These are phyloP conservation scores for Teleiodes luculella DNA, from an alignment of 2,888 invertebrate species.

Conservation along the genomic window DNA sequence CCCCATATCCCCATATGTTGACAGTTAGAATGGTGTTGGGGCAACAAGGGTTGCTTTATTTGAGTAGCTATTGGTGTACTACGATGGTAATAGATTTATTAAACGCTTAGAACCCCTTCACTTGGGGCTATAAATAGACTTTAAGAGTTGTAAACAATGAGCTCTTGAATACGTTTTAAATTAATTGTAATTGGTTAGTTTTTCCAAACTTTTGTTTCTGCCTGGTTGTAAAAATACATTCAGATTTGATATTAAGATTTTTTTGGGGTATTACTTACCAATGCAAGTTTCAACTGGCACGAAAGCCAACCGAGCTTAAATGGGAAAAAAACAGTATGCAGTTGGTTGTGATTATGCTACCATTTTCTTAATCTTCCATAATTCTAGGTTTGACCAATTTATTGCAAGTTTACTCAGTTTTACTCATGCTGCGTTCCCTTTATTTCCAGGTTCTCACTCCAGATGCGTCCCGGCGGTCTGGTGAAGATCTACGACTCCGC, in stretches of 20 bases:
- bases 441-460: slow-evolving; percentile 87
- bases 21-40: slow-evolving; percentile 19
- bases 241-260: too few relatives aligned
- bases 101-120: background rate
- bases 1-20: slow-evolving; percentile 26
- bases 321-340: too few relatives aligned
- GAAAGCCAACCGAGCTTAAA: too few relatives aligned
- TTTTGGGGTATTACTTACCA: too few relatives aligned
- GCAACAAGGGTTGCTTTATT: slow-evolving; percentile 7
- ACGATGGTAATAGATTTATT: slow-evolving; percentile 18
- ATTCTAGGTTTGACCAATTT: background rate
- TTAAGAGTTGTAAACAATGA: too few relatives aligned
- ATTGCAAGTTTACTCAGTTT: background rate
- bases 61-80: slow-evolving; percentile 5
- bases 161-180: too few relatives aligned
- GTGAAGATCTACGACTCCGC: slow-evolving; percentile 95
- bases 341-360: too few relatives aligned
- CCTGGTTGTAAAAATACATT: too few relatives aligned
- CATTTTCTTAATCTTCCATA: background rate
- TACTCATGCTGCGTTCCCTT: background rate
- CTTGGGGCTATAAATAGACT: too few relatives aligned
- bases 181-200: too few relatives aligned
- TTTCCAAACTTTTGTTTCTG: too few relatives aligned
- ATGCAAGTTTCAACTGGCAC: too few relatives aligned
- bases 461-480: slow-evolving; percentile 92